phyloP scores from a whole-genome alignment of 2,113 vertebrate species.

The Mobula birostris region DNA sequence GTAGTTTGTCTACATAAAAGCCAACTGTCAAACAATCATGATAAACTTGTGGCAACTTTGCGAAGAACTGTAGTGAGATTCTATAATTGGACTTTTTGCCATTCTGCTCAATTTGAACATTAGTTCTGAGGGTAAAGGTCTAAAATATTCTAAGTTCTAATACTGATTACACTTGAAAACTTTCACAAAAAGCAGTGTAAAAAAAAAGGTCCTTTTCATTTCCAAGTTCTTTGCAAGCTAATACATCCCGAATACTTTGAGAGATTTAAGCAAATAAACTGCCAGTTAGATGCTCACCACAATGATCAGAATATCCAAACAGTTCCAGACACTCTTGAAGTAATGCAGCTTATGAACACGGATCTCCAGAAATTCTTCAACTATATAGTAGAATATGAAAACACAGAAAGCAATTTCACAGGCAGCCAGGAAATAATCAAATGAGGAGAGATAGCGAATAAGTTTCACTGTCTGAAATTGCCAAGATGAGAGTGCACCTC shows the following conservation, averaged over 20 bases:
- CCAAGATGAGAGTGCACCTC: slow-evolving; percentile 82
- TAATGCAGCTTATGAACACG: slow-evolving; percentile 79
- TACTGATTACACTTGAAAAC: neutral
- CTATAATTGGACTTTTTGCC: too few relatives aligned
- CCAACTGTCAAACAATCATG: too few relatives aligned
- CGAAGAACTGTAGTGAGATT: too few relatives aligned
- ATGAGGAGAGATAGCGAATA: slow-evolving; percentile 74
- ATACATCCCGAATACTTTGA: too few relatives aligned
- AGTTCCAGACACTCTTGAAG: slow-evolving; percentile 93
- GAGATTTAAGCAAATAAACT: neutral
- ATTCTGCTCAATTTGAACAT: too few relatives aligned
- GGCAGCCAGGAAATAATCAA: slow-evolving; percentile 84
- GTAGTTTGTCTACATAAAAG: too few relatives aligned
- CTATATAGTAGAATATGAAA: slow-evolving; percentile 85
- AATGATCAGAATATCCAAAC: slow-evolving; percentile 85
- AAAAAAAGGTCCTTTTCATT: neutral
- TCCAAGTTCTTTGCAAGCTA: neutral
- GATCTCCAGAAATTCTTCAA: slow-evolving; percentile 91
- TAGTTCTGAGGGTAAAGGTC: neutral
- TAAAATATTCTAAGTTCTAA: neutral
- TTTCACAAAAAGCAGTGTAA: neutral
- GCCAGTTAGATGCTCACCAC: slow-evolving; percentile 55
- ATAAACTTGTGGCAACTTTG: too few relatives aligned
- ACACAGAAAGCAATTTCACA: slow-evolving; percentile 89
- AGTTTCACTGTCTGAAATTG: slow-evolving; percentile 89